A percentile compares a stretch with the other conserved stretches of the same genome.
Conservation (phyloP, 92 coral and sea anemone species). For the Palythoa caribaeorum region DNA sequence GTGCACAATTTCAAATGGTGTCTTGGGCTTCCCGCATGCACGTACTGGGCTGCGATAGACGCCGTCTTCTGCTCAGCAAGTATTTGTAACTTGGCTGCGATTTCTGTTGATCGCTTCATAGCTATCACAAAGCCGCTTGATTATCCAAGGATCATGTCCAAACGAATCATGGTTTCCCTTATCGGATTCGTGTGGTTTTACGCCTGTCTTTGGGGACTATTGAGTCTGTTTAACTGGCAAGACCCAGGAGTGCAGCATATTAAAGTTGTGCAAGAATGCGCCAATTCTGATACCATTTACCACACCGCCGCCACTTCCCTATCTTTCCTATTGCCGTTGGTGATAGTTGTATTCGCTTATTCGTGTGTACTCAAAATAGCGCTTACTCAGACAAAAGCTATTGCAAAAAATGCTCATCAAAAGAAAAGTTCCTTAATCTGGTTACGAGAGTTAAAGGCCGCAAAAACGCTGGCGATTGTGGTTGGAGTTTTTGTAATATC, state of each 20-base stretch:
- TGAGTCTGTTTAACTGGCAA: conserved; percentile 80
- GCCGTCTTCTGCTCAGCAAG: conserved; percentile 81
- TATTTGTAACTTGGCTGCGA: conserved; percentile 88
- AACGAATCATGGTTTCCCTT: conserved; percentile 65
- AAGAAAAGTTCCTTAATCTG: neutral
- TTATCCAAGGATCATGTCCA: conserved; percentile 80
- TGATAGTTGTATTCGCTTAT: conserved; percentile 81
- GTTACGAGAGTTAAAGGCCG: conserved; percentile 74
- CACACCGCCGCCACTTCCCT: conserved; percentile 76
- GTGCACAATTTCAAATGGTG: conserved; percentile 93
- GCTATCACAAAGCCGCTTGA: conserved; percentile 92
- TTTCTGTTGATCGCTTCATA: conserved; percentile 94
- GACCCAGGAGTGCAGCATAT: conserved; percentile 45
- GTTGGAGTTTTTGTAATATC: conserved; percentile 77
- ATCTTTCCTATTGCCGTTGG: conserved; percentile 83
- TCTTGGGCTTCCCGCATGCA: conserved; percentile 76
- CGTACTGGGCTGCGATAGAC: conserved; percentile 79
- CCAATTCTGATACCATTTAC: conserved; percentile 72
- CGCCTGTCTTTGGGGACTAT: conserved; percentile 85
- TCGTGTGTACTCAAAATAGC: conserved; percentile 87
- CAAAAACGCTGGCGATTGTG: conserved; percentile 73
- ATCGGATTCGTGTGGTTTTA: conserved; percentile 89
- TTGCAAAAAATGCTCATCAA: conserved; percentile 48
- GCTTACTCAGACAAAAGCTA: conserved; percentile 81
- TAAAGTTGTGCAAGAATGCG: conserved; percentile 56